Base-by-base conservation (phyloP, 2,888 invertebrate genomes). In the Lochmaea crataegi region DNA sequence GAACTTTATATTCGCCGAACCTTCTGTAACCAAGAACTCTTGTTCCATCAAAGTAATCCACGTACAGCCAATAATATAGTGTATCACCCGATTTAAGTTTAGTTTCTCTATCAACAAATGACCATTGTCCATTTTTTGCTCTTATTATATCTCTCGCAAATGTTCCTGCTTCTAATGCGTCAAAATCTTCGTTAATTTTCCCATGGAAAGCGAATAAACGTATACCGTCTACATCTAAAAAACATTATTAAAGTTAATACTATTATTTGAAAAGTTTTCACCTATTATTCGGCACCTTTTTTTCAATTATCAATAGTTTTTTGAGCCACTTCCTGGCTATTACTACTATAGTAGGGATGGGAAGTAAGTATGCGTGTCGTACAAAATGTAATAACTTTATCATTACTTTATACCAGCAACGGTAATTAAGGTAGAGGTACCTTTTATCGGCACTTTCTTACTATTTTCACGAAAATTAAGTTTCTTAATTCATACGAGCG, bases 31-130 rank as follows among this genome's bases (percentile, higher is more conserved):
- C 94, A 41, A 93, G 84, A 74, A 82, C 84, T 18, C 81, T 81
- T 75, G 78, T 71, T 32, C 86, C 86, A 0, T 92, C 92, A n/a
- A 56, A 18, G 80, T 92, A 91, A 77, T 93, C 90, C 0, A 93
- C 93, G 80, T 92, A 93, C 0, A 93, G 90, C 94, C 94, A 94
- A 83, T 92, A 94, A 84, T 94, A 92, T 26, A 94, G 86, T 6
- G 88, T 89, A 82, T 94, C 94, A 0, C 93, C 93, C 0, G 87
- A 75, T 80, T 92, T 91, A 32, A 94, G 83, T 70, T 79, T 81
- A 2, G 78, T 77, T 11, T 60, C 38, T 22, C 58, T 88, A 82
- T 94, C 92, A 57, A 88, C 87, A 83, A 92, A 94, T 5, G 88
- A 90, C 92, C 93, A 94, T 68, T 89, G 87, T 0, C 92, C 93